A percentile compares a stretch with the other conserved stretches of the same genome.
Conservation (phyloP, 2,797 vertebrate species). For the Pelodytes ibericus region DNA sequence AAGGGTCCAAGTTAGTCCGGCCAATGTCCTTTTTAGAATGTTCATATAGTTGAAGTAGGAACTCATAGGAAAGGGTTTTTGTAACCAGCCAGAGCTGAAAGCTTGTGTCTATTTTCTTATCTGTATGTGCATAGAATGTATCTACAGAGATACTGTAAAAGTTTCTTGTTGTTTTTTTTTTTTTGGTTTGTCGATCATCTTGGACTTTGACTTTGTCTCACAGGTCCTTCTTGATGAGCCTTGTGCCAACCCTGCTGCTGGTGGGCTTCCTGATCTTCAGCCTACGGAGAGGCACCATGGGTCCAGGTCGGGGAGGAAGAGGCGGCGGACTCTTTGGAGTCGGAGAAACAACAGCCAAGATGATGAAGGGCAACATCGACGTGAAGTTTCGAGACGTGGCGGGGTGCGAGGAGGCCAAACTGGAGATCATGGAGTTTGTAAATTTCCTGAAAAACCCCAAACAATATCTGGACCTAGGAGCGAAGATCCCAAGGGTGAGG, state of each 20-base stretch:
- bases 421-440: slow-evolving; percentile 76
- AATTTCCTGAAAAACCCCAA: slow-evolving; percentile 76
- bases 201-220: not conserved
- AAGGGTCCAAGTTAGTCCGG: too few species aligned
- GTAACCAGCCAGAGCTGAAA: too few species aligned
- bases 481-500: slow-evolving; percentile 75
- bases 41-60: too few species aligned
- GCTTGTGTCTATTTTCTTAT: too few species aligned
- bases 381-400: slow-evolving; percentile 70
- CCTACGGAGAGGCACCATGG: slow-evolving; percentile 67
- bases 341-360: slow-evolving; percentile 70
- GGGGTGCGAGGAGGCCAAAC: slow-evolving; percentile 73
- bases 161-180: too few species aligned
- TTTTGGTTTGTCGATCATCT: not conserved
- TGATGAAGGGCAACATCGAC: slow-evolving; percentile 62
- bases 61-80: too few species aligned
- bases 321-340: slow-evolving; percentile 69
- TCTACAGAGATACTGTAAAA: too few species aligned
- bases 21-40: too few species aligned
- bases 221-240: slow-evolving; percentile 69
- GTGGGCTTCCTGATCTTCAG: slow-evolving; percentile 70
- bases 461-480: slow-evolving; percentile 73
- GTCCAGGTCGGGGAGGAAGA: slow-evolving; percentile 61
- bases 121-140: too few species aligned
- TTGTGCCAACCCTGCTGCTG: slow-evolving; percentile 70